Evolutionary conservation across 2,888 invertebrate species (phyloP), one percentile per base, ranked within the genome.

Genomic region (Tenthredo mesomela): DNA sequence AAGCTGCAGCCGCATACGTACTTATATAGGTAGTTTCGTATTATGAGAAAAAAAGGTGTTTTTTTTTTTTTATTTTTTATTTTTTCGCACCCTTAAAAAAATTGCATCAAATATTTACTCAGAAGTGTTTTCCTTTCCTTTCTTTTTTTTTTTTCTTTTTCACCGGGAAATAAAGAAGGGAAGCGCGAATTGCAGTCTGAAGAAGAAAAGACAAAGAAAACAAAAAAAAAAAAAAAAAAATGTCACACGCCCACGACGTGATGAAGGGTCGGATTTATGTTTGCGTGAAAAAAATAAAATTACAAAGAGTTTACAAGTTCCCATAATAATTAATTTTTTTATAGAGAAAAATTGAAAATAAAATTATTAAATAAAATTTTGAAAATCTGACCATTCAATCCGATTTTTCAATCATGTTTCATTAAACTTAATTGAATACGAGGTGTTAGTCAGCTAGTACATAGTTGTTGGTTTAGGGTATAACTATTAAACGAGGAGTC

Each of bases 51-150:
- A 80, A 80, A 61, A 61, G 21, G 7, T 43, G 12, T 61, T 40
- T 61, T 29, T 15, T 9, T 25, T 21, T 37, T 37, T 7, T 61
- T 29, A 21, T 9, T 25, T 21, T 37, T 37, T 7, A 7, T 37
- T 78, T 58, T 78, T 58, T 50, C 77, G 10, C 29, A 47, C 75
- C 75, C 75, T 50, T 50, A 37, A 80, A 80, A 78, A 80, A 80
- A 80, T 80, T 80, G 80, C 80, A 80, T 80, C 80, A 80, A 80
- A 80, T 80, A 80, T 80, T 80, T 80, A 80, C 61, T 37, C 80
- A 80, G 58, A 80, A 61, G 61, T 80, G 61, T 80, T 58, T 54
- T 18, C 12, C 18, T 4, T 5, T 18, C 6, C 9, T 18, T 18
- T 61, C 7, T 25, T 25, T 10, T 10, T 7, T n/a, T 1, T 25